phyloP scores from a whole-genome alignment of 1,140 invertebrate species.

The Lasioglossum albipes region DNA sequence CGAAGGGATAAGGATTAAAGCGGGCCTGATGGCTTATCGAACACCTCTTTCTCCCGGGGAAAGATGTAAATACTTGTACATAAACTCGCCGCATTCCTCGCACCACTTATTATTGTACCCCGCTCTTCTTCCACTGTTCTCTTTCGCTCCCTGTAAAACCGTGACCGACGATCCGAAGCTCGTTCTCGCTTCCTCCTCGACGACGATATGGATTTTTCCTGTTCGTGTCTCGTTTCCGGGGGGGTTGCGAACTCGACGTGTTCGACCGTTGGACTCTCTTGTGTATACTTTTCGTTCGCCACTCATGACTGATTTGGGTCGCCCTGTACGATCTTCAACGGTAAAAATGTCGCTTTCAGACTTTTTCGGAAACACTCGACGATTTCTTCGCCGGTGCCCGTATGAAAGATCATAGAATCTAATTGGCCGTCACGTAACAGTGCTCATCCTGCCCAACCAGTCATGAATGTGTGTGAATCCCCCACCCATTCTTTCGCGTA shows the following conservation, averaged over 20 bases:
- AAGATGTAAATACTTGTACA: slow-evolving; percentile 76
- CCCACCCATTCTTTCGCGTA: slow-evolving; percentile 35
- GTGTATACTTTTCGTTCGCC: no score
- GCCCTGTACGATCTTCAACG: no score
- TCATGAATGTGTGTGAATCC: slow-evolving; percentile 45
- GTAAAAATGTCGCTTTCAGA: no score
- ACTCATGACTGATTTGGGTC: no score
- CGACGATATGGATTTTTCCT: no score
- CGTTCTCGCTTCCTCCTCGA: background rate
- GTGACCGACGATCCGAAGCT: background rate
- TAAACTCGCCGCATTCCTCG: slow-evolving; percentile 74
- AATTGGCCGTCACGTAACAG: slow-evolving; percentile 8
- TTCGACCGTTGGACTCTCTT: no score
- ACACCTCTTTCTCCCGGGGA: slow-evolving; percentile 40
- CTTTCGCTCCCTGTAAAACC: background rate
- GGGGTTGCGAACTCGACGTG: no score
- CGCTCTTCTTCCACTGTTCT: background rate
- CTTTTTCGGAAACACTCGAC: no score
- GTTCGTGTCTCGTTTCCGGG: no score
- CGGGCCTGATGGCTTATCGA: slow-evolving; percentile 14
- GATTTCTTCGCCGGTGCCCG: no score
- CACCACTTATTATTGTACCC: slow-evolving; percentile 58
- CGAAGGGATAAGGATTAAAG: background rate
- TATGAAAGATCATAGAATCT: no score
- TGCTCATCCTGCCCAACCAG: slow-evolving; percentile 21